phyloP scores from a whole-genome alignment of 2,888 invertebrate species.

The Halocaridina rubra region DNA sequence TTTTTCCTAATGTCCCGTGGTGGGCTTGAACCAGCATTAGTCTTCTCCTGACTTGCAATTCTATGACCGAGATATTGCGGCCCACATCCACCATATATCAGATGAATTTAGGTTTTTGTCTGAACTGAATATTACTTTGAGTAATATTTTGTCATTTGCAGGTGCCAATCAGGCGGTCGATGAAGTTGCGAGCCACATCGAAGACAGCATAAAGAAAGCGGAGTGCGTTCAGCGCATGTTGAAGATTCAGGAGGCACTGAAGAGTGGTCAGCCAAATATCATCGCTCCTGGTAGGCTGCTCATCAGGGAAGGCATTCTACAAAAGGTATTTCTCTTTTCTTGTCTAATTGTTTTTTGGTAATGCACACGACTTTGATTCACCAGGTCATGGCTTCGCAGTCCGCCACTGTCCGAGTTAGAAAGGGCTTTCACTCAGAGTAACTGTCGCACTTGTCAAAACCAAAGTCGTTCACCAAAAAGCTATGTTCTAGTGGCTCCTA shows the following conservation, averaged over 20 bases:
- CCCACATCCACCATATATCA: no score
- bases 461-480: no score
- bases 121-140: neutral
- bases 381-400: neutral
- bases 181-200: conserved; percentile 43
- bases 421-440: no score
- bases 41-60: neutral
- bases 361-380: neutral
- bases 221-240: conserved; percentile 45
- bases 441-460: no score
- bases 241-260: conserved; percentile 51
- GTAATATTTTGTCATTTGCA: neutral
- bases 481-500: no score
- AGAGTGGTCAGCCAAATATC: conserved; percentile 37
- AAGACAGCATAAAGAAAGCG: conserved; percentile 43
- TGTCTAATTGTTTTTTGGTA: neutral
- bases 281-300: conserved; percentile 56
- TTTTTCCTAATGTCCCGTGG: no score
- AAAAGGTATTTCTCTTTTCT: conserved; percentile 38
- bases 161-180: conserved; percentile 42
- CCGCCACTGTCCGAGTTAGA: neutral
- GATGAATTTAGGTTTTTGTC: neutral
- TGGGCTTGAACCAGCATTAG: no score
- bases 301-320: conserved; percentile 52
- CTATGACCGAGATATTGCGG: no score